Percentiles rank a stretch among this genome's conserved stretches.
phyloP scores from a whole-genome alignment of 2,888 invertebrate species.

The Cartodere bifasciata region DNA sequence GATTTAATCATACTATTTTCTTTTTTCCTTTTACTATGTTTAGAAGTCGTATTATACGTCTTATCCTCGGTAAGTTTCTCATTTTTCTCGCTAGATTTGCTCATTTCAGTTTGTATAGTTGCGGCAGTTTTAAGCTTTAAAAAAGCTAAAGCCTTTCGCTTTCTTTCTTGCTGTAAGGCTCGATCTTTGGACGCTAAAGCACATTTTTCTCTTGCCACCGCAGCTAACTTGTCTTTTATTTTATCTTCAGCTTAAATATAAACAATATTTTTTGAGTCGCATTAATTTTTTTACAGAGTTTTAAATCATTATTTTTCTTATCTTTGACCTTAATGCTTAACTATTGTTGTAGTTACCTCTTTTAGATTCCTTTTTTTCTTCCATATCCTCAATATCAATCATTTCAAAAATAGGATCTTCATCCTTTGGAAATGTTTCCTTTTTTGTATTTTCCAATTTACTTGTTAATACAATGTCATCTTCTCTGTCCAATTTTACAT shows the following conservation, averaged over 20 bases:
- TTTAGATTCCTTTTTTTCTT: slow-evolving; percentile 34
- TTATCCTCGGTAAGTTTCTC: slow-evolving; percentile 3
- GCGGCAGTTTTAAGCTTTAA: slow-evolving; percentile 33
- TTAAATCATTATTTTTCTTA: not conserved
- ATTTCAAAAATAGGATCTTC: slow-evolving; percentile 37
- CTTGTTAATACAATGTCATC: too few species aligned
- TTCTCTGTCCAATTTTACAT: too few species aligned
- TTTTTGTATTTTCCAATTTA: slow-evolving; percentile 4
- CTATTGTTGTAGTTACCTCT: slow-evolving; percentile 21
- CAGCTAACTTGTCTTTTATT: slow-evolving; percentile 44
- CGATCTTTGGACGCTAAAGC: slow-evolving; percentile 40
- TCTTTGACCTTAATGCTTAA: not conserved
- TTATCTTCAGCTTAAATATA: slow-evolving; percentile 39
- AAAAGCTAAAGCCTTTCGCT: slow-evolving; percentile 72
- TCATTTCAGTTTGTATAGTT: slow-evolving; percentile 6
- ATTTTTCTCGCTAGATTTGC: slow-evolving; percentile 14
- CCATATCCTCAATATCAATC: slow-evolving; percentile 47
- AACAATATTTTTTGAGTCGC: too few species aligned
- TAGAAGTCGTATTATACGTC: slow-evolving; percentile 21
- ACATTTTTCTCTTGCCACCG: slow-evolving; percentile 44
- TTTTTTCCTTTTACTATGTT: slow-evolving; percentile 7
- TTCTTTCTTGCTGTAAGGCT: slow-evolving; percentile 55
- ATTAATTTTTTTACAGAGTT: too few species aligned
- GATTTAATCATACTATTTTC: slow-evolving; percentile 8
- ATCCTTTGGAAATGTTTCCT: not conserved